Evolutionary conservation across 2,888 invertebrate species (phyloP).

Genomic region (Meteorus colon): DNA sequence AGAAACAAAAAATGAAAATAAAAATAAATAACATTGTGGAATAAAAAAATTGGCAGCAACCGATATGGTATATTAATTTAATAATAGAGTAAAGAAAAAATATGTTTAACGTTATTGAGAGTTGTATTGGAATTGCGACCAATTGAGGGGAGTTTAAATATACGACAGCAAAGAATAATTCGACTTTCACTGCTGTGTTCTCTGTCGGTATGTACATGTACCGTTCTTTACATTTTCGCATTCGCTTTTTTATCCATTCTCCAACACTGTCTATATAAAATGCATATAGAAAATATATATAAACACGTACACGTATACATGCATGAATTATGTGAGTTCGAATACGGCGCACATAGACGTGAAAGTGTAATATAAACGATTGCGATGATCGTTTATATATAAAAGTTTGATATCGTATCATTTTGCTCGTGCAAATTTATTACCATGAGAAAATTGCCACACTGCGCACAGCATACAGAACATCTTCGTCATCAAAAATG

Average conservation of each 20-base stretch:
- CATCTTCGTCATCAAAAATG: neutral
- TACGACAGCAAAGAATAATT: neutral
- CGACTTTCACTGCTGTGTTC: neutral
- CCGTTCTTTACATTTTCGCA: neutral
- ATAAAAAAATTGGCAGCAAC: too few species aligned
- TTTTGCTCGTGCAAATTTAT: neutral
- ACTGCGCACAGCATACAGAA: neutral
- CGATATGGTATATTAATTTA: neutral
- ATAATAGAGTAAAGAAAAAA: neutral
- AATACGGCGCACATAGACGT: neutral
- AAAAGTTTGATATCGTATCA: neutral
- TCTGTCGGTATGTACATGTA: neutral
- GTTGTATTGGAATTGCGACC: neutral
- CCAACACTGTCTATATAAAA: neutral
- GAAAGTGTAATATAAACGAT: constrained; percentile 1
- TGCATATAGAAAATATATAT: neutral
- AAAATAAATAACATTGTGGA: neutral
- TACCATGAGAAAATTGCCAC: neutral
- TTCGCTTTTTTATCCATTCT: neutral
- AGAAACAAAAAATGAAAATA: neutral
- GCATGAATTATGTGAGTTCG: neutral
- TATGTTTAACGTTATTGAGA: neutral
- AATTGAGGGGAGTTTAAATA: neutral
- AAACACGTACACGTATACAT: neutral
- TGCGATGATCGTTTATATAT: neutral